Evolutionary conservation across 2,888 invertebrate genomes (phyloP), one percentile per base, ranked within the genome.

Genomic region (Eudasyphora cyanicolor): DNA sequence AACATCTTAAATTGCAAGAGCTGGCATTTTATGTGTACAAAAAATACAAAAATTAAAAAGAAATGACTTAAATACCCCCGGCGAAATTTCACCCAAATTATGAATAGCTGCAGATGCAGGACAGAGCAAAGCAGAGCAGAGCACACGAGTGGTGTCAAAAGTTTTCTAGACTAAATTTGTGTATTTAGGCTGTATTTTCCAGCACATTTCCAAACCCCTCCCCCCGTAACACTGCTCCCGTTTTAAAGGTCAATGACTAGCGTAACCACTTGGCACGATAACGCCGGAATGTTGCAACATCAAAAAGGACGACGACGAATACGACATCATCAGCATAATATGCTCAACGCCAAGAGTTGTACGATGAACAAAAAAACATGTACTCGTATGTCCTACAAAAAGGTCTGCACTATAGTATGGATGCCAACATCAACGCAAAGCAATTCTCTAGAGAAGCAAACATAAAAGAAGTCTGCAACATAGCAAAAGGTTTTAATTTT

Each of bases 211-310:
- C n/a, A n/a, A n/a, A n/a, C n/a, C n/a, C n/a, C n/a, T n/a, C n/a
- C n/a, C n/a, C n/a, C n/a, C n/a, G n/a, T n/a, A n/a, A n/a, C n/a
- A n/a, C n/a, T n/a, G n/a, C n/a, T 54, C 54, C 71, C 69, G 79
- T 77, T 83, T 84, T 84, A 81, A 79, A 84, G 84, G 84, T 84
- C 84, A 84, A 84, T 84, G 84, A 84, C 84, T 84, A 84, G 60
- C 35, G 80, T 71, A 64, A 76, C 73, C 42, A 73, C 73, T 73
- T 45, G 45, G 45, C 45, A 45, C 45, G 12, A 45, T 14, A 19
- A 64, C 10, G 17, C n/a, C 27, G 1, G 60, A 1, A 29, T 60
- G 60, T 24, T 2, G 29, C 29, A 29, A n/a, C 29, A 57, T 54
- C 24, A 27, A 24, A 57, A n/a, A 14, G 27, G 27, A 24, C 27